Evolutionary conservation across 2,888 invertebrate genomes (phyloP).

Genomic region (Hypomecis punctinalis): DNA sequence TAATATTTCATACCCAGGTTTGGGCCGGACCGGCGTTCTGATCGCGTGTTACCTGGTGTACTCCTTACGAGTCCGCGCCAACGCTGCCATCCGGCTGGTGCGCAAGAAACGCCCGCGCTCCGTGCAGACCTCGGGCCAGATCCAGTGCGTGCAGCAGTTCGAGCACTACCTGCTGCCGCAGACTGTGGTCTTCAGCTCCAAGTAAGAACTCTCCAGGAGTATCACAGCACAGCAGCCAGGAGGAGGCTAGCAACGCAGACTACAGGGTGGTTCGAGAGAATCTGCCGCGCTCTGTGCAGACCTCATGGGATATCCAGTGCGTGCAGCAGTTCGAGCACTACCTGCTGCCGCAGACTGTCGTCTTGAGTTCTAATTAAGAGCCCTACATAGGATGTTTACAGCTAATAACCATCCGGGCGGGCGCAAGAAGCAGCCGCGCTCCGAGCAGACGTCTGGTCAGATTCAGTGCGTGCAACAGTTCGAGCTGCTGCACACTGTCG

Average conservation of each 20-base stretch:
- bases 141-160: slow-evolving; percentile 92
- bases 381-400: too few relatives aligned
- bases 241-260: slow-evolving; percentile 85
- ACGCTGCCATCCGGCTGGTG: slow-evolving; percentile 92
- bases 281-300: slow-evolving; percentile 92
- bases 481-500: slow-evolving; percentile 90
- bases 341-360: slow-evolving; percentile 90
- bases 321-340: slow-evolving; percentile 93
- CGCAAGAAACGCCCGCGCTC: slow-evolving; percentile 90
- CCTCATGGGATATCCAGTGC: slow-evolving; percentile 91
- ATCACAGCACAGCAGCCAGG: too few relatives aligned
- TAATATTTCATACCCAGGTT: slow-evolving; percentile 74
- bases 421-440: slow-evolving; percentile 89
- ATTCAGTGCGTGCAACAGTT: slow-evolving; percentile 93
- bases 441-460: slow-evolving; percentile 93
- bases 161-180: slow-evolving; percentile 92
- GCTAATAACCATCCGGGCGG: slow-evolving; percentile 92
- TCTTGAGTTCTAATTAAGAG: slow-evolving; percentile 88
- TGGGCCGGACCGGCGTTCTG: slow-evolving; percentile 94
- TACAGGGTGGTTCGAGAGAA: slow-evolving; percentile 90
- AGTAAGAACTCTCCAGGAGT: slow-evolving; percentile 69
- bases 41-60: slow-evolving; percentile 95
- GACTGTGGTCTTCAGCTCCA: slow-evolving; percentile 89
- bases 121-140: slow-evolving; percentile 93
- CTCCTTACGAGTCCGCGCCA: slow-evolving; percentile 89